phyloP scores from a whole-genome alignment of 2,113 vertebrate genomes.

The Cnemophilus loriae region DNA sequence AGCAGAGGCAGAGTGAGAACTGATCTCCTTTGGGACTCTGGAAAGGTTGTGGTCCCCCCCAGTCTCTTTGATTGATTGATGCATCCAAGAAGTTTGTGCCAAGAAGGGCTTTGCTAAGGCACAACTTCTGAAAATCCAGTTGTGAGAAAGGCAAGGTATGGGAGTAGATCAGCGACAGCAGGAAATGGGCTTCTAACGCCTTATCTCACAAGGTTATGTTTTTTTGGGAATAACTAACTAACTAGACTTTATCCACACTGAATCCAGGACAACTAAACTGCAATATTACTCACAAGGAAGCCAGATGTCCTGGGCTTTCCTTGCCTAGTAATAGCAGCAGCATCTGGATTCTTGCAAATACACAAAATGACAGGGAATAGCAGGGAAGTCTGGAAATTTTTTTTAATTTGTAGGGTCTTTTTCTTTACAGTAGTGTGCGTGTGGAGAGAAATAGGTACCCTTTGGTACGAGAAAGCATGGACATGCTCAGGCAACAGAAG shows the following conservation, averaged over 20 bases:
- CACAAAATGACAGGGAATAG: background rate
- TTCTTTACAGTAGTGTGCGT: background rate
- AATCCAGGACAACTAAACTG: background rate
- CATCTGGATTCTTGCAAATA: background rate
- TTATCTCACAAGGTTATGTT: background rate
- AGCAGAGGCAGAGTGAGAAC: background rate
- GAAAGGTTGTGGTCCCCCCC: background rate
- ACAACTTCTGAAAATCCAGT: background rate
- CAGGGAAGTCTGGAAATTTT: background rate
- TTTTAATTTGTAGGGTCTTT: background rate
- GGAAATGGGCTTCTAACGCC: background rate
- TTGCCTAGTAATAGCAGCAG: background rate
- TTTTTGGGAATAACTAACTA: background rate
- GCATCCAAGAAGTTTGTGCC: background rate
- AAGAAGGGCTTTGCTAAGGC: background rate
- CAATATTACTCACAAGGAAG: background rate
- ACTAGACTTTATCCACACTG: background rate
- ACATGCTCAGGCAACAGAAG: background rate
- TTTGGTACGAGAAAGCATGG: background rate
- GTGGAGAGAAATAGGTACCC: background rate
- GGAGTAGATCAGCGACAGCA: background rate
- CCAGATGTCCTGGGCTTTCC: background rate
- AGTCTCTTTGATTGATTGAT: rapidly evolving
- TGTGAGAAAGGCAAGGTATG: background rate
- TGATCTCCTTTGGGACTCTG: background rate